These are phyloP conservation scores for Lepidotrigona ventralis DNA, from an alignment of 1,140 invertebrate species.

Conservation along the genomic window DNA sequence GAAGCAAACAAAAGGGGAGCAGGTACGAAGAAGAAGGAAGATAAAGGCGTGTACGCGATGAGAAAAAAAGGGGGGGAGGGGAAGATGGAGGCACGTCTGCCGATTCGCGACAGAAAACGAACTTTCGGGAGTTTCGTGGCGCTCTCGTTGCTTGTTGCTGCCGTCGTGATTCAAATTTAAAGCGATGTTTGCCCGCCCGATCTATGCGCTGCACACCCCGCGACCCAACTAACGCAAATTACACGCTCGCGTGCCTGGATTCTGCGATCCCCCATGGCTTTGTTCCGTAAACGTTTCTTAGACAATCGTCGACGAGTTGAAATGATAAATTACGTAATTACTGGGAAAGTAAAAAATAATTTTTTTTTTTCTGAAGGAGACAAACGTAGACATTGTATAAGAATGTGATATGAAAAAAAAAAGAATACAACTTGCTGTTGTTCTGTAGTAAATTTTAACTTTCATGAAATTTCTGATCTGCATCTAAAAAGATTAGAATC, in stretches of 20 bases:
- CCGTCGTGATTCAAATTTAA: slow-evolving; percentile 14
- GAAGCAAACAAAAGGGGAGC: neutral
- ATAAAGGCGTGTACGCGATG: neutral
- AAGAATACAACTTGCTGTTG: too few relatives aligned
- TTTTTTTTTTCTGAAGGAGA: too few relatives aligned
- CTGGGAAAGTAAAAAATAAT: neutral
- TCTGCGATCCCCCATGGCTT: neutral
- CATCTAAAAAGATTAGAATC: too few relatives aligned
- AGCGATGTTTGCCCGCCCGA: slow-evolving; percentile 26
- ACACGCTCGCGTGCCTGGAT: neutral
- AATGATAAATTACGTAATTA: neutral
- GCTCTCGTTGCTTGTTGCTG: slow-evolving; percentile 4
- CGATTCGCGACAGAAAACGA: slow-evolving; percentile 18
- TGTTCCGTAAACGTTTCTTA: neutral
- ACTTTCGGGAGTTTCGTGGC: neutral
- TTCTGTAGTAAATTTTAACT: too few relatives aligned
- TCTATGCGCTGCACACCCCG: neutral
- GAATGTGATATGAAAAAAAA: too few relatives aligned
- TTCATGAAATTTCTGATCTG: too few relatives aligned
- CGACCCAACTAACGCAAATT: neutral
- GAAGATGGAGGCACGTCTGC: neutral
- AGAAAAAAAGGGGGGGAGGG: neutral
- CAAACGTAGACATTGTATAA: too few relatives aligned
- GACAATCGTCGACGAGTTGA: neutral
- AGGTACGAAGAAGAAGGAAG: neutral